Conservation (phyloP, 1,140 invertebrate species). For the Cotesia vestalis region DNA sequence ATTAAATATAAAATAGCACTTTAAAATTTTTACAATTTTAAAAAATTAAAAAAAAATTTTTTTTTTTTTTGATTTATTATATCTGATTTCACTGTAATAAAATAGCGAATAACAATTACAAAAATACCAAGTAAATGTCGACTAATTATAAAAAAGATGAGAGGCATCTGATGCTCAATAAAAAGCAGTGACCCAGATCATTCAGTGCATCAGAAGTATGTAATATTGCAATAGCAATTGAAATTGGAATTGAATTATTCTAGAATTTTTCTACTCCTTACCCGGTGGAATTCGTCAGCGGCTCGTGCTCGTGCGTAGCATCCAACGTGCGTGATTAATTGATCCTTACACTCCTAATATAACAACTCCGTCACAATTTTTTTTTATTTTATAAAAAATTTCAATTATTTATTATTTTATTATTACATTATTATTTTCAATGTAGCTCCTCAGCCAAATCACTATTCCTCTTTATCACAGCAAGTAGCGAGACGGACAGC, state of each 20-base stretch:
- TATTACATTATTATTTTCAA: background rate
- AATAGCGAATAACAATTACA: too few relatives aligned
- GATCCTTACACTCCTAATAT: conserved; percentile 30
- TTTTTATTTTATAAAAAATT: conserved; percentile 11
- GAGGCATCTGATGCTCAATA: too few relatives aligned
- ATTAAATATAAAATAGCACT: too few relatives aligned
- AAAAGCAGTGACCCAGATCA: background rate
- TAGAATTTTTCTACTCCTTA: conserved; percentile 26
- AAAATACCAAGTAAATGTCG: too few relatives aligned
- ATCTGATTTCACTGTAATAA: too few relatives aligned
- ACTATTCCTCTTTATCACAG: conserved; percentile 13
- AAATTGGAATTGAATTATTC: background rate
- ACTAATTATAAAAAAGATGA: too few relatives aligned
- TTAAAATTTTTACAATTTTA: too few relatives aligned
- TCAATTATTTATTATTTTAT: conserved; percentile 8
- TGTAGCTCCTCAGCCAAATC: background rate
- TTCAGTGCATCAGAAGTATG: too few relatives aligned
- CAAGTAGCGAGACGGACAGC: background rate
- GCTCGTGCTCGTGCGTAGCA: conserved; percentile 31
- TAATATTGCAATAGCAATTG: background rate
- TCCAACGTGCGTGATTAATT: conserved; percentile 37
- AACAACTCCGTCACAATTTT: conserved; percentile 16
- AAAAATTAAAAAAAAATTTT: too few relatives aligned
- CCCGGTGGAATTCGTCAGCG: conserved; percentile 32
- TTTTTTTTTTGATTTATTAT: too few relatives aligned